A percentile compares a stretch with the other conserved stretches of the same genome.
These are phyloP conservation scores for Ceratina calcarata DNA, from an alignment of 1,140 invertebrate species.

Conservation along the genomic window DNA sequence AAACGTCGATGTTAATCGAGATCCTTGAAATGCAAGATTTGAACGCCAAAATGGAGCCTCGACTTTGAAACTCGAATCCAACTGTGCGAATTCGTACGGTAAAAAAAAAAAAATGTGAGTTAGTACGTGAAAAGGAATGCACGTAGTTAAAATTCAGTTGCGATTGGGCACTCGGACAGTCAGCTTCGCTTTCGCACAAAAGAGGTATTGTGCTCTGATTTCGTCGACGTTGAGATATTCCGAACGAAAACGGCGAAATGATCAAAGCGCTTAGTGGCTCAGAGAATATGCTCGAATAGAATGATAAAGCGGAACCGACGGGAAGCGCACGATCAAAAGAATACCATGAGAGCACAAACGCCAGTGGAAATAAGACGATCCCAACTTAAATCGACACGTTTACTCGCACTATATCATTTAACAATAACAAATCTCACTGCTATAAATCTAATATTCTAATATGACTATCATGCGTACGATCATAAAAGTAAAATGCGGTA, in stretches of 20 bases:
- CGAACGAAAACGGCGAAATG: conserved; percentile 4
- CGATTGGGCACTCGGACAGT: not conserved
- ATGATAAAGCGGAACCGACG: not conserved
- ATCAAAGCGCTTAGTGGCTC: conserved; percentile 28
- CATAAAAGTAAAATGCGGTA: too few species aligned
- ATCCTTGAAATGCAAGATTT: too few species aligned
- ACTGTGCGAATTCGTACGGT: too few species aligned
- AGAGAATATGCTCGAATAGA: not conserved
- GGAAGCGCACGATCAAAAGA: not conserved
- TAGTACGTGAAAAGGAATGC: too few species aligned
- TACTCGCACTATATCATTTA: not conserved
- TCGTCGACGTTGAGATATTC: not conserved
- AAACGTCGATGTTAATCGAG: too few species aligned
- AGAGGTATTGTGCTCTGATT: not conserved
- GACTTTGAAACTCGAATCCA: too few species aligned
- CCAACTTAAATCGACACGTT: not conserved
- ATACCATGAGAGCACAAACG: not conserved
- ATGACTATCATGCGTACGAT: not conserved
- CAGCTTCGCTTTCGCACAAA: not conserved
- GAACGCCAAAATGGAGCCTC: too few species aligned
- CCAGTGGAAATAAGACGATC: too few species aligned
- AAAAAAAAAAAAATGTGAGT: too few species aligned
- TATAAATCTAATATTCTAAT: not conserved
- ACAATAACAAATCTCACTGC: not conserved
- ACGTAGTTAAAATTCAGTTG: not conserved